Base-by-base conservation (phyloP, 2,888 invertebrate genomes). In the Actias luna region DNA sequence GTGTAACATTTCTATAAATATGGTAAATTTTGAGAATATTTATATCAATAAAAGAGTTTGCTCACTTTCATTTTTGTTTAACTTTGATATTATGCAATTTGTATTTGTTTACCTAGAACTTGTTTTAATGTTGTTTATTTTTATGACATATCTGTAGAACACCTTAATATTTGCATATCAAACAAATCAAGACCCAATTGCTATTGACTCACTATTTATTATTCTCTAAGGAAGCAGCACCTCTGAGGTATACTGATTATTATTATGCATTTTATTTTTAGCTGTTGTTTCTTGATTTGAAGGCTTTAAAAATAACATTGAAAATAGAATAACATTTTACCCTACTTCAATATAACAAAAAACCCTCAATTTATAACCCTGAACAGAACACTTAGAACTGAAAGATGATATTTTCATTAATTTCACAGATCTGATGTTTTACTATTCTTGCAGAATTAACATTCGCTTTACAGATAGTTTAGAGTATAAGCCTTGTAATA, bases 401-500 rank as follows among this genome's bases (percentile, higher is more conserved):
- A 84, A 78, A 84, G 80, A 82, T 80, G 84, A 82, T 82, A 79
- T 75, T 73, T 77, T 78, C 84, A 82, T 76, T 83, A 85, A 74
- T 78, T 77, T 77, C 76, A 86, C 89, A 90, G 91, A 90, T 91
- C 92, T 89, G 89, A 83, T 89, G 87, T 83, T 84, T 82, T 77
- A 80, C 81, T 84, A 84, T 78, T 79, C 80, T 65, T 73, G 84
- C 86, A 85, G 83, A 82, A 84, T 76, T 75, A 69, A 72, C 70
- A 76, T 73, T 71, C 69, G 77, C 68, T 73, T 75, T 73, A 79
- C 74, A 71, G 74, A 78, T 78, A 76, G 75, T 71, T 79, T 81
- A 82, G 77, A 78, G 80, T 82, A 87, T 80, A 83, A 87, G 87
- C 80, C 77, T 85, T 87, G 87, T 88, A 87, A 84, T 84, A 79